Evolutionary conservation across 2,888 invertebrate genomes (phyloP), one percentile per base, ranked within the genome.

Genomic region (Hydriomena furcata): DNA sequence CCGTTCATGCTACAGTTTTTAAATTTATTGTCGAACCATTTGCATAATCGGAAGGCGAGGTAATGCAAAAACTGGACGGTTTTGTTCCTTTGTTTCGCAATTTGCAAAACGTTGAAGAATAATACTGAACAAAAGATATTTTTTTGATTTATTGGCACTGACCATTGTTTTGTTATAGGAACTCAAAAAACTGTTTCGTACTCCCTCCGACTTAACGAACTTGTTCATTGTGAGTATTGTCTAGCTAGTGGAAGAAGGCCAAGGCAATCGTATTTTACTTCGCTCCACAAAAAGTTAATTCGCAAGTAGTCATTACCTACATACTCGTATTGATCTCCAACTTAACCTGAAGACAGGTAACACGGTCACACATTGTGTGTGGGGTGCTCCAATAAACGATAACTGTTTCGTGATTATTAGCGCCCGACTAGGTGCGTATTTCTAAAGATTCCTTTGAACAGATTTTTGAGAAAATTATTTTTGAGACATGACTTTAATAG

Each of bases 1-100:
- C 72, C 70, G 65, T 71, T 71, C 63, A 71, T 78, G 84, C 83
- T 87, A 84, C 86, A 86, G 75, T 89, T 89, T 82, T 75, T 60
- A 82, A 78, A 58, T 82, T 81, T 82, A 89, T 83, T 85, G 85
- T 81, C 71, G 71, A 71, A 63, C 79, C 71, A 88, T 87, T 90
- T 89, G 87, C 90, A 89, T 89, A 89, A 86, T 84, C 84, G 77
- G 81, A 77, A 79, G 73, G 77, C 79, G 74, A 86, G 78, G 76
- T 76, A 69, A 73, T 66, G 80, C 77, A 86, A 89, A 89, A 88
- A 87, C 77, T 65, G 61, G 71, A 67, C 62, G 60, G 76, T 80
- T 84, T 82, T 82, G 79, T 82, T 81, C 76, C 71, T 78, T 84
- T 85, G 78, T 83, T 79, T 78, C 63, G 76, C 68, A 72, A 73